These are phyloP conservation scores for Taeniopygia guttata DNA, from an alignment of 2,797 vertebrate species.

Conservation along the genomic window DNA sequence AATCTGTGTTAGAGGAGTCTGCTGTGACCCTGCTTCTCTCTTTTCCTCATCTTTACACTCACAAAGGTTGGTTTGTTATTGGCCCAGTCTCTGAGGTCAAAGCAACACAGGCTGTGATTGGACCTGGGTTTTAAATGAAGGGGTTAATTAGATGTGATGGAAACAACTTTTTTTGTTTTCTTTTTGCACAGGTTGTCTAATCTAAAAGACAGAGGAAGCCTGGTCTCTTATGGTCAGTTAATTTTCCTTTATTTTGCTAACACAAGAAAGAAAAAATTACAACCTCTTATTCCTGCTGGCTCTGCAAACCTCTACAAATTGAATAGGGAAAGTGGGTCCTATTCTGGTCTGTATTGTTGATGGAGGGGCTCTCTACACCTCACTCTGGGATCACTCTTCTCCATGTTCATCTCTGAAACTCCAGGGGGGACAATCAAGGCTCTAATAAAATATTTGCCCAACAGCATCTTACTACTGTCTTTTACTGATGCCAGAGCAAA, in stretches of 20 bases:
- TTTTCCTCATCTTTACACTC: neutral
- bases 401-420: neutral
- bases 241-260: slow-evolving; percentile 29
- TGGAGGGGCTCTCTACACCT: neutral
- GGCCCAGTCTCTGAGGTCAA: neutral
- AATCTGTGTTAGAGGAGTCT: neutral
- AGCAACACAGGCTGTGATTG: neutral
- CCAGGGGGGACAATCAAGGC: neutral
- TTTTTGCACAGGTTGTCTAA: neutral
- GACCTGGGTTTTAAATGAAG: neutral
- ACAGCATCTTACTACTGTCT: neutral
- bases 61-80: neutral
- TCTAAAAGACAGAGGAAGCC: neutral
- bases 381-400: neutral
- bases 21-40: neutral
- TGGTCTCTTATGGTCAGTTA: neutral
- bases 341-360: neutral
- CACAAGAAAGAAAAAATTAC: neutral
- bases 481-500: neutral
- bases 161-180: neutral
- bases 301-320: neutral
- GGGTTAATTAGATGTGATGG: neutral
- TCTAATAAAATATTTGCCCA: neutral
- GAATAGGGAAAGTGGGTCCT: neutral
- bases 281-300: neutral